Evolutionary conservation across 2,888 invertebrate genomes (phyloP).

Genomic region (Acanthosepion esculentum): DNA sequence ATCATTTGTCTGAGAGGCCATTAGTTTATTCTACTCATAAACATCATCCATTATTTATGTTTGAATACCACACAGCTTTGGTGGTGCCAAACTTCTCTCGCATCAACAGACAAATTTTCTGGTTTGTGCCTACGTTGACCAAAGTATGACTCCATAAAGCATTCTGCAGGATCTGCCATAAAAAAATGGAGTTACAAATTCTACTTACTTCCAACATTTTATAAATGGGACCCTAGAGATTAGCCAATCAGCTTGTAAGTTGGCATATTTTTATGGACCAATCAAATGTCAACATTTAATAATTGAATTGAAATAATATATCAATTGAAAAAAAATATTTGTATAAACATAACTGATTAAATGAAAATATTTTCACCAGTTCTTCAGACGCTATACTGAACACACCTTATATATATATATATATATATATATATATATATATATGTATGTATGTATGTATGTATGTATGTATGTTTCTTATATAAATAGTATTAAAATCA

Average conservation of each 20-base stretch:
- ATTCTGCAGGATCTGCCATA: neutral
- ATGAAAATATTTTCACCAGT: neutral
- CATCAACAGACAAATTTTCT: slow-evolving; percentile 2
- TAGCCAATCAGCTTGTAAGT: neutral
- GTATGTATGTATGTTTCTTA: neutral
- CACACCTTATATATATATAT: neutral
- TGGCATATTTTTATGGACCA: neutral
- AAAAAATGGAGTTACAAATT: neutral
- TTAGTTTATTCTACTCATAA: neutral
- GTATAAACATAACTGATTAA: neutral
- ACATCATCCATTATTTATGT: slow-evolving; percentile 20
- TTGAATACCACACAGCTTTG: neutral
- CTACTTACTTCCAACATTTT: neutral
- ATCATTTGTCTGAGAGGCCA: slow-evolving; percentile 18
- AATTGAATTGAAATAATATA: neutral
- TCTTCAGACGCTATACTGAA: neutral
- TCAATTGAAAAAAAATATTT: neutral
- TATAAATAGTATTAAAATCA: too few species aligned
- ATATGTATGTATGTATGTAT: neutral
- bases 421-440: neutral
- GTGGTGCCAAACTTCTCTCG: neutral
- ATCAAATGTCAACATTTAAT: neutral
- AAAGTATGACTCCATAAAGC: neutral
- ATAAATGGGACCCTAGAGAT: neutral
- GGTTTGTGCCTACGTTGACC: neutral